phyloP scores from a whole-genome alignment of 2,888 invertebrate species.

The Dynastes tityus region DNA sequence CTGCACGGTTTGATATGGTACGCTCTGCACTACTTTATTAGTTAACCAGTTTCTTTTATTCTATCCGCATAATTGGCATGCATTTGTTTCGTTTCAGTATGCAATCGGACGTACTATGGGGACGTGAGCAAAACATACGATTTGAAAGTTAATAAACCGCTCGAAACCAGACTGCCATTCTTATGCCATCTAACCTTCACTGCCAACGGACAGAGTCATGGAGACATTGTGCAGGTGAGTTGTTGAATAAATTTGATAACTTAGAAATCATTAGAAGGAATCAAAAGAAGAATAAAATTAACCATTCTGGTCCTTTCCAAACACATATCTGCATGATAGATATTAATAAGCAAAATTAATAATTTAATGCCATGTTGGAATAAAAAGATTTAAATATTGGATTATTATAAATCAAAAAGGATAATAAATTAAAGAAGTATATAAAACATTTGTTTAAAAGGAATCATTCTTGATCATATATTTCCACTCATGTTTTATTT shows the following conservation, averaged over 20 bases:
- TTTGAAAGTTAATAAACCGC: slow-evolving; percentile 82
- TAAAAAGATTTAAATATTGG: no score
- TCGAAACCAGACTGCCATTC: slow-evolving; percentile 86
- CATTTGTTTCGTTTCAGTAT: slow-evolving; percentile 73
- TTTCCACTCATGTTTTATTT: no score
- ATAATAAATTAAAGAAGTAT: no score
- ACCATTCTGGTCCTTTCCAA: no score
- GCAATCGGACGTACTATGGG: slow-evolving; percentile 94
- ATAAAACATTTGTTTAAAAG: background rate
- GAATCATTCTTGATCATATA: no score
- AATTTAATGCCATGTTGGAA: no score
- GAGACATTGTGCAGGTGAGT: slow-evolving; percentile 88
- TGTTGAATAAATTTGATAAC: background rate
- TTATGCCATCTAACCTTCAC: slow-evolving; percentile 93
- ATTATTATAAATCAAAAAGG: no score
- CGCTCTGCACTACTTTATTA: slow-evolving; percentile 4
- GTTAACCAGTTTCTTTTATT: background rate
- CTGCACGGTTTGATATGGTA: background rate
- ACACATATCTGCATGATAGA: no score
- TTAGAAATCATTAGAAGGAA: background rate
- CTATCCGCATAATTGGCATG: background rate
- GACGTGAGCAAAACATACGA: slow-evolving; percentile 88
- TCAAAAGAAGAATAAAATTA: no score
- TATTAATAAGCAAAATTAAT: no score
- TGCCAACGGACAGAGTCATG: slow-evolving; percentile 90